A percentile compares a stretch with the other conserved stretches of the same genome.
Conservation (phyloP, 1,140 invertebrate genomes). For the Cydia pomonella region DNA sequence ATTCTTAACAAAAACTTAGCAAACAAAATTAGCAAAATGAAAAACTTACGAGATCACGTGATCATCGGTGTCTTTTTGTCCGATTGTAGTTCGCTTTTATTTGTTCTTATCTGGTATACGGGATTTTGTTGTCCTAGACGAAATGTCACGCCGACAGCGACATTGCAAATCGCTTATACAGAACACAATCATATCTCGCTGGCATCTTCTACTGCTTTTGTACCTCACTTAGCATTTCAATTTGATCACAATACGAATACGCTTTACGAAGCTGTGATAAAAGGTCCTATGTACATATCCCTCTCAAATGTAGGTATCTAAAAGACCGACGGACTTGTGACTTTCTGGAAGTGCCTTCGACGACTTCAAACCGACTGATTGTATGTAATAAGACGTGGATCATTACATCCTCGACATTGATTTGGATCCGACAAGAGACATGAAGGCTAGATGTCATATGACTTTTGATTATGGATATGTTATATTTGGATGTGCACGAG, state of each 20-base stretch:
- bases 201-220: conserved; percentile 20
- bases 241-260: conserved; percentile 35
- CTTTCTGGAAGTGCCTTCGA: background rate
- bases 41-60: no score
- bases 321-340: background rate
- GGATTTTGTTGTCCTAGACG: background rate
- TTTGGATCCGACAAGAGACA: conserved; percentile 8
- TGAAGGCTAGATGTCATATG: conserved; percentile 4
- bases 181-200: background rate
- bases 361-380: no score
- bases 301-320: background rate
- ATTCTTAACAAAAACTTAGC: no score
- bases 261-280: background rate
- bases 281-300: background rate
- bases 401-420: conserved; percentile 30
- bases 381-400: conserved; percentile 14
- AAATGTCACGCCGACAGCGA: background rate
- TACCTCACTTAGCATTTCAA: conserved; percentile 41
- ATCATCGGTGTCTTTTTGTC: background rate
- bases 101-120: background rate
- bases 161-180: conserved; percentile 1
- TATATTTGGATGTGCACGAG: background rate
- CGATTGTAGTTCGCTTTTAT: background rate
- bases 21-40: no score
- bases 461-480: conserved; percentile 16